These are phyloP conservation scores for Ametastegia equiseti DNA, from an alignment of 2,888 invertebrate genomes.

Conservation along the genomic window DNA sequence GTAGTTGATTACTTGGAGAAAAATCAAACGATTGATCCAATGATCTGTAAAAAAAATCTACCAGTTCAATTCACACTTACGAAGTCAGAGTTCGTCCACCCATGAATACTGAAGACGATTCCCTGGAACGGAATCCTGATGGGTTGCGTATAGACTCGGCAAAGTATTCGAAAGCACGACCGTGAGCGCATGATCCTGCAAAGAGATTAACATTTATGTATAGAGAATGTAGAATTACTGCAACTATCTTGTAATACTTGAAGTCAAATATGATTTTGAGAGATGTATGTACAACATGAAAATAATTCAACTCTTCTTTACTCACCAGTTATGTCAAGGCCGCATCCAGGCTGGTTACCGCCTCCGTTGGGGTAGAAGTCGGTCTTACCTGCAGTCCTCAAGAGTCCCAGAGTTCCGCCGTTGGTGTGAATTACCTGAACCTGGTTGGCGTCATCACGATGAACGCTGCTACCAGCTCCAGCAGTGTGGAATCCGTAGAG, in stretches of 20 bases:
- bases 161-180: conserved; percentile 70
- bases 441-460: conserved; percentile 69
- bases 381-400: conserved; percentile 69
- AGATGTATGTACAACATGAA: not conserved
- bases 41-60: not conserved
- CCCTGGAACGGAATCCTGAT: conserved; percentile 26
- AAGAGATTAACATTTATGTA: not conserved
- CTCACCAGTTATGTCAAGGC: conserved; percentile 54
- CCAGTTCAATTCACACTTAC: not conserved
- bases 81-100: not conserved
- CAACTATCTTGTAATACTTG: not conserved
- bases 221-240: not conserved
- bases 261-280: not conserved
- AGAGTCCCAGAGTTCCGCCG: conserved; percentile 68
- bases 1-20: not conserved
- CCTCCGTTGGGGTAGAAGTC: conserved; percentile 75
- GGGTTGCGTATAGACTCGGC: conserved; percentile 66
- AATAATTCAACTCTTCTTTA: not conserved
- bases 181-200: conserved; percentile 66
- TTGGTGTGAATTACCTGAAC: conserved; percentile 75
- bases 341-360: conserved; percentile 71
- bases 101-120: not conserved
- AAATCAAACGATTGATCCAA: not conserved
- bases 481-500: conserved; percentile 65
- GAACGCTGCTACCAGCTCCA: conserved; percentile 65